These are phyloP conservation scores for Hypocryptadius cinnamomeus DNA, from an alignment of 2,113 vertebrate genomes.

Conservation along the genomic window DNA sequence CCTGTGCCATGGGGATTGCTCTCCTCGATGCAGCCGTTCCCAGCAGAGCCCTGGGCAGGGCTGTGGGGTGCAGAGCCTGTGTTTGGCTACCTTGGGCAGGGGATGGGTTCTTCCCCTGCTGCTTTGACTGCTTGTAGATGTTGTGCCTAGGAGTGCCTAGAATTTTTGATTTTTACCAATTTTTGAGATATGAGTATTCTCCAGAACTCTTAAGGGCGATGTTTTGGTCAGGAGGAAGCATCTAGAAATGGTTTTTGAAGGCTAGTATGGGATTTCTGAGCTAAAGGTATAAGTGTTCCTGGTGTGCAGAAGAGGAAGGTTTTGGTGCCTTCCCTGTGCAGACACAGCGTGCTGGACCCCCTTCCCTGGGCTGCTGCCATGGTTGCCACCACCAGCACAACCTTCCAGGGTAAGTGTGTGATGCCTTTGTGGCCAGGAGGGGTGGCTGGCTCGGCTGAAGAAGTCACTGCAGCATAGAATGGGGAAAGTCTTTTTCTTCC, in stretches of 20 bases:
- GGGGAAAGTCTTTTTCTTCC: neutral
- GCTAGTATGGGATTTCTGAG: neutral
- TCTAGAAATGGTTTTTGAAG: neutral
- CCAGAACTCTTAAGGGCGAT: neutral
- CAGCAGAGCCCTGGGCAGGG: neutral
- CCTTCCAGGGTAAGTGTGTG: neutral
- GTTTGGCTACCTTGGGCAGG: neutral
- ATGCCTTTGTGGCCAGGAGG: neutral
- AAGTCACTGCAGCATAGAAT: neutral
- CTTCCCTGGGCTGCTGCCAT: neutral
- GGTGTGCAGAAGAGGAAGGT: accelerated
- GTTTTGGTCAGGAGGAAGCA: neutral
- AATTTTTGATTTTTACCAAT: neutral
- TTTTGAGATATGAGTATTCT: neutral
- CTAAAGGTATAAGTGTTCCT: neutral
- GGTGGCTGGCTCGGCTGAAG: neutral
- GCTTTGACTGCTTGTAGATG: neutral
- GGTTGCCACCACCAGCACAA: neutral
- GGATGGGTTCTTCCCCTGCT: neutral
- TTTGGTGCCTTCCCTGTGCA: neutral
- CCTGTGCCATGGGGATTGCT: neutral
- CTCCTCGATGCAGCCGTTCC: neutral
- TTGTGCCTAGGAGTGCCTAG: neutral
- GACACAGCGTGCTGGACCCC: neutral
- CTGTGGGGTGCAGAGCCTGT: neutral